phyloP scores from a whole-genome alignment of 2,113 vertebrate genomes.

The Micromys minutus region DNA sequence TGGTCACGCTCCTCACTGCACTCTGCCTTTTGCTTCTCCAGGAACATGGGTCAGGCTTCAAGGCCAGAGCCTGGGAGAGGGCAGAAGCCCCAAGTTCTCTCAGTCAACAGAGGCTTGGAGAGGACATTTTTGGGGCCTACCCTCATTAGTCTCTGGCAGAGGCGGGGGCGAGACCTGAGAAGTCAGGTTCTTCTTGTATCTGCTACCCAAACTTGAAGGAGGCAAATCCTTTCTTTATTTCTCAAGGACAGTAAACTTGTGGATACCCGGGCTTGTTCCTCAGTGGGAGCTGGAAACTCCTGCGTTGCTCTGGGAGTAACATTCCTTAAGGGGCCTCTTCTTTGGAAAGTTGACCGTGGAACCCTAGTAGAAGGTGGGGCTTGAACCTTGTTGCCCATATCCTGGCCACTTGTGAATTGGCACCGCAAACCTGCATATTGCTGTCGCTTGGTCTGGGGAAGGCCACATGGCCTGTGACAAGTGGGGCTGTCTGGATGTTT shows the following conservation, averaged over 20 bases:
- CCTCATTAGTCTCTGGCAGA: background rate
- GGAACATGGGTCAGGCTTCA: background rate
- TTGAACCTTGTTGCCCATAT: background rate
- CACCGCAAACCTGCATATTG: background rate
- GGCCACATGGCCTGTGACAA: background rate
- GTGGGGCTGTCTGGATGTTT: no score
- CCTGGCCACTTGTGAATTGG: background rate
- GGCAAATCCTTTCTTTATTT: background rate
- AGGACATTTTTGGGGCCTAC: fast-evolving
- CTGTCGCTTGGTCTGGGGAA: background rate
- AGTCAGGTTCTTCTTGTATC: background rate
- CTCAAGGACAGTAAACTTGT: background rate
- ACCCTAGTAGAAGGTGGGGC: background rate
- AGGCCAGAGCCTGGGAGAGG: background rate
- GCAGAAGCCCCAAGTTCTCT: background rate
- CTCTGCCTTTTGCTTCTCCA: background rate
- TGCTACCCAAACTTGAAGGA: background rate
- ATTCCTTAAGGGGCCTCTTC: background rate
- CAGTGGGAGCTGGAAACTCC: background rate
- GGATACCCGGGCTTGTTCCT: background rate
- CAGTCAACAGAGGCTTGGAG: background rate
- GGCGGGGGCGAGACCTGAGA: fast-evolving
- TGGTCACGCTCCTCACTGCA: fast-evolving
- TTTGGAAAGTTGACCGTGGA: background rate
- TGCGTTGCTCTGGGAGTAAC: fast-evolving